Evolutionary conservation across 2,113 vertebrate genomes (phyloP).

Genomic region (Pygoscelis antarcticus): DNA sequence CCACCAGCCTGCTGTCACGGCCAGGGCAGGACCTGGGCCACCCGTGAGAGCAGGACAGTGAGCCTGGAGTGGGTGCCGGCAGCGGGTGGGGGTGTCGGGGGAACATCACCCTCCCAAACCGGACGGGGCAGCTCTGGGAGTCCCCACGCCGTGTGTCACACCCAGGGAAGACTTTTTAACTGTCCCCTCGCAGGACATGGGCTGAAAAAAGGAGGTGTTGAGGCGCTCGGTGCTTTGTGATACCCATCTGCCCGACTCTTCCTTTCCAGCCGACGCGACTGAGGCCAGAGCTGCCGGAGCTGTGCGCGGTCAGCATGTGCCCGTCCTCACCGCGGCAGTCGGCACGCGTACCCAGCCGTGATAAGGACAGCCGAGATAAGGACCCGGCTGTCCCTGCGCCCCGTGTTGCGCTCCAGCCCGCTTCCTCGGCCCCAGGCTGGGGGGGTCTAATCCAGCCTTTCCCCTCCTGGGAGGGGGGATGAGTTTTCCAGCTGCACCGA

Average conservation of each 20-base stretch:
- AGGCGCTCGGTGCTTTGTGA: background rate
- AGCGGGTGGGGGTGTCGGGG: background rate
- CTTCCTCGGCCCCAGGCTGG: too few relatives aligned
- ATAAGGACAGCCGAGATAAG: background rate
- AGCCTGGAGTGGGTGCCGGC: background rate
- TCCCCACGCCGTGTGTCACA: background rate
- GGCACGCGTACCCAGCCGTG: background rate
- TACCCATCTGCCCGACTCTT: background rate
- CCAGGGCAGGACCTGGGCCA: background rate
- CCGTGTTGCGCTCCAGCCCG: fast-evolving
- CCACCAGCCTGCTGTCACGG: background rate
- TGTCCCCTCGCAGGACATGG: fast-evolving
- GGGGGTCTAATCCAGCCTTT: background rate
- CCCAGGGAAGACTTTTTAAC: background rate
- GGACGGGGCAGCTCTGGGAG: background rate
- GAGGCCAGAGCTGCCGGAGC: background rate
- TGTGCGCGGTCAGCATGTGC: fast-evolving
- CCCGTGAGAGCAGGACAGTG: background rate
- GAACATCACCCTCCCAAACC: background rate
- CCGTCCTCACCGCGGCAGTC: fast-evolving
- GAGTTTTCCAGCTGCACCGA: background rate
- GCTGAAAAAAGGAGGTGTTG: background rate
- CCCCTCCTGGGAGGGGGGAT: background rate
- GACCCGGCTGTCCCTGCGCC: background rate
- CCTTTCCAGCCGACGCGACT: background rate